These are phyloP conservation scores for Otolemur crassicaudatus DNA, from an alignment of 2,797 vertebrate genomes.

Conservation along the genomic window DNA sequence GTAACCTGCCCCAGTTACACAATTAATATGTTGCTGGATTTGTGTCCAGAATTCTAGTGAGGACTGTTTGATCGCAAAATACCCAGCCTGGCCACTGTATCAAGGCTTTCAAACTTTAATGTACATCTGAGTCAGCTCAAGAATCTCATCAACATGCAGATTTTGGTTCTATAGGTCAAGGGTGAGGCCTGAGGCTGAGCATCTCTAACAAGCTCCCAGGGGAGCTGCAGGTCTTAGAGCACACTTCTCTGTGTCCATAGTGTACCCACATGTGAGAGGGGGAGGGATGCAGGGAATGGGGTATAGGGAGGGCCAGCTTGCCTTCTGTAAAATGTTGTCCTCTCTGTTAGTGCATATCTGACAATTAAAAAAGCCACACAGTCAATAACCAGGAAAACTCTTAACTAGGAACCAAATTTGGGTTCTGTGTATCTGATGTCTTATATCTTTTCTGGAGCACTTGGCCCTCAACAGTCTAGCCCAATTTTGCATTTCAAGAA, in stretches of 20 bases:
- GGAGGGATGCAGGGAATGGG: neutral
- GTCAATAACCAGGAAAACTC: neutral
- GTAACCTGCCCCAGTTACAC: neutral
- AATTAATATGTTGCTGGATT: neutral
- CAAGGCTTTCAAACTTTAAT: neutral
- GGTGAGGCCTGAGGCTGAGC: neutral
- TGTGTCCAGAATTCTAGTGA: neutral
- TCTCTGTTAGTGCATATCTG: too few relatives aligned
- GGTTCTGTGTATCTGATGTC: neutral
- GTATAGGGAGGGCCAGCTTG: neutral
- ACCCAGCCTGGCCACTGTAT: neutral
- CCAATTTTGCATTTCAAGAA: neutral
- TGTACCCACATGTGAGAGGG: neutral
- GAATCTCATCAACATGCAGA: neutral
- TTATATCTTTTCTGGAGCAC: neutral
- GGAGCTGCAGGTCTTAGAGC: rapidly evolving
- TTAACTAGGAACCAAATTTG: neutral
- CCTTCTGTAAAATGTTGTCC: neutral
- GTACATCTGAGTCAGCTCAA: neutral
- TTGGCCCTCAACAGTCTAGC: neutral
- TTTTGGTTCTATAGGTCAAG: neutral
- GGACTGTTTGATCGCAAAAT: neutral
- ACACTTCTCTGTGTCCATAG: neutral
- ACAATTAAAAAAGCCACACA: neutral
- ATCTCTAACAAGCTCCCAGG: neutral